Evolutionary conservation across 1,140 invertebrate genomes (phyloP), one percentile per base, ranked within the genome.

Genomic region (Drosophila pruinosa): DNA sequence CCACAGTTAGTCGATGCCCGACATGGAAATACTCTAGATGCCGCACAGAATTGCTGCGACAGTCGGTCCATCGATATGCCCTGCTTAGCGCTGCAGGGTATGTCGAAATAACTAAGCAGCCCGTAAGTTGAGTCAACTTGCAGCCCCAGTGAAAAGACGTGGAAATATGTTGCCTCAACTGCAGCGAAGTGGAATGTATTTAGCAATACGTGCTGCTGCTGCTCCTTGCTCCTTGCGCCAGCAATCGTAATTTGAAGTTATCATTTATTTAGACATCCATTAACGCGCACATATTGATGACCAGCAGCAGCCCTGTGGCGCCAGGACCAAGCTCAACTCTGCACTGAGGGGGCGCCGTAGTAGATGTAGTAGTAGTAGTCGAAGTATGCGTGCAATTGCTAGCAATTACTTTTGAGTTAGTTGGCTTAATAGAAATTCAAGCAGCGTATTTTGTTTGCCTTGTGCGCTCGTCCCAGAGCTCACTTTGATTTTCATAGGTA

Each of bases 401-500:
- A 50, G 81, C 81, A 86, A 88, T 86, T 86, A 86, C 82, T 81
- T 86, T 86, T 86, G 82, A 88, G 74, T 86, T 86, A 86, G 86
- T 86, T 81, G 70, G 61, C 82, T 81, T 81, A 86, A 86, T 86
- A 86, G 82, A 86, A 86, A 86, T 86, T 78, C 81, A 88, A 78
- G 77, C 24, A 86, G 77, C 81, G 77, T 88, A 64, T 64, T 69
- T 72, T 86, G 78, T 86, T 86, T 86, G 82, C 74, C 78, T 81
- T 81, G 77, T 86, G 63, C 65, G 65, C 47, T 31, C 26, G 38
- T 83, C 79, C 80, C 81, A 71, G 64, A 69, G 73, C 82, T 64
- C 81, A 58, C 78, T 86, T 86, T 86, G 81, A 88, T 86, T 86
- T 88, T 88, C 82, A 86, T 88, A 86, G 85, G 81, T 86, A 86